These are phyloP conservation scores for Drosophila limbata DNA, from an alignment of 2,888 invertebrate genomes.

Conservation along the genomic window DNA sequence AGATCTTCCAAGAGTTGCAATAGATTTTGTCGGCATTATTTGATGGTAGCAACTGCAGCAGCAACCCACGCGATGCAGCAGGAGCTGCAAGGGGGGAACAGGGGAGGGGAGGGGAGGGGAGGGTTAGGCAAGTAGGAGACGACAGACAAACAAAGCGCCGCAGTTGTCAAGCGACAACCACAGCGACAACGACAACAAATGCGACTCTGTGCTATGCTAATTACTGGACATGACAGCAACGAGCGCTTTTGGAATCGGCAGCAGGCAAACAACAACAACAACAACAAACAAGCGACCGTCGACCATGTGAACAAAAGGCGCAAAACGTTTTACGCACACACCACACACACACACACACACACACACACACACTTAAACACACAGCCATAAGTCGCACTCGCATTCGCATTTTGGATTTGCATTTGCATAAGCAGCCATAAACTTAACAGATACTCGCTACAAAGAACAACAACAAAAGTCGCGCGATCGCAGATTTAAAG, in stretches of 20 bases:
- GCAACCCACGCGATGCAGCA: slow-evolving; percentile 32
- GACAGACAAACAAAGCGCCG: slow-evolving; percentile 70
- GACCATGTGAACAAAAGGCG: slow-evolving; percentile 79
- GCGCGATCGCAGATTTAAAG: slow-evolving; percentile 47
- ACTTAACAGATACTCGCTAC: slow-evolving; percentile 44
- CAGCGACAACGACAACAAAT: slow-evolving; percentile 42
- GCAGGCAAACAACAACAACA: slow-evolving; percentile 21
- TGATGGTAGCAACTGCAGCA: slow-evolving; percentile 38
- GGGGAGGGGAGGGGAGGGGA: no score
- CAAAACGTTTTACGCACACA: slow-evolving; percentile 78
- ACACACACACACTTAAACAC: slow-evolving; percentile 3
- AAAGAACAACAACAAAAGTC: slow-evolving; percentile 33
- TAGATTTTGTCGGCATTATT: slow-evolving; percentile 12
- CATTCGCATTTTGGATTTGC: slow-evolving; percentile 53
- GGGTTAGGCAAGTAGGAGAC: slow-evolving; percentile 18
- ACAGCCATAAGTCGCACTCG: slow-evolving; percentile 33
- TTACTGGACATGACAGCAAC: slow-evolving; percentile 78
- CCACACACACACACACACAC: slow-evolving; percentile 28
- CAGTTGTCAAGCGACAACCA: slow-evolving; percentile 58
- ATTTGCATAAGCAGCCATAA: slow-evolving; percentile 80
- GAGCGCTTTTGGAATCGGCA: slow-evolving; percentile 65
- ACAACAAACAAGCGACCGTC: slow-evolving; percentile 31
- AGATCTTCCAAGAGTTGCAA: not conserved
- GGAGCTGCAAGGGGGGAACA: not conserved
- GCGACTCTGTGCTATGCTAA: slow-evolving; percentile 77